Evolutionary conservation across 2,888 invertebrate species (phyloP).

Genomic region (Lagria hirta): DNA sequence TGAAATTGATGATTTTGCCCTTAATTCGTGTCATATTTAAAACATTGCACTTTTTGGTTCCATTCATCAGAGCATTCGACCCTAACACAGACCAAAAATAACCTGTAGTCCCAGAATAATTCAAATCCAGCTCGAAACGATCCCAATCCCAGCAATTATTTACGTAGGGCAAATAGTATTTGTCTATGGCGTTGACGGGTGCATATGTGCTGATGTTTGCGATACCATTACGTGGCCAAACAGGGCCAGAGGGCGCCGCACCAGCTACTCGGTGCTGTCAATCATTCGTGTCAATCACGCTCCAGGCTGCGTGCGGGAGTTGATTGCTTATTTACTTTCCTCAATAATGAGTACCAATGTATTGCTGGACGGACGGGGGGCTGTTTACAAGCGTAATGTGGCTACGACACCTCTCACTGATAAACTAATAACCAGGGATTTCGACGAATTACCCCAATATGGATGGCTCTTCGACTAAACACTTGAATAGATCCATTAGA

Average conservation of each 20-base stretch:
- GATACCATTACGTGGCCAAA: conserved; percentile 50
- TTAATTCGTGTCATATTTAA: no score
- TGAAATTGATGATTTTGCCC: no score
- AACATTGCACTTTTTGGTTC: no score
- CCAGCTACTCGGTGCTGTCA: conserved; percentile 41
- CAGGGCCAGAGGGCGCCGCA: conserved; percentile 45
- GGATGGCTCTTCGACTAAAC: conserved; percentile 12
- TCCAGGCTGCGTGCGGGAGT: conserved; percentile 24
- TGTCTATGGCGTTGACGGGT: conserved; percentile 33
- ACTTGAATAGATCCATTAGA: conserved; percentile 21
- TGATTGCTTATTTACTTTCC: conserved; percentile 48
- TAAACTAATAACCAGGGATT: conserved; percentile 34
- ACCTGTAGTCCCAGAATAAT: no score
- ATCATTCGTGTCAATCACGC: conserved; percentile 48
- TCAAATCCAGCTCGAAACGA: background rate
- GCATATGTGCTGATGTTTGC: conserved; percentile 47
- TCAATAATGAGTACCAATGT: conserved; percentile 43
- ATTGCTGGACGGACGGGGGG: conserved; percentile 23
- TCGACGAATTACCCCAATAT: conserved; percentile 28
- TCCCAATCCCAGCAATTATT: conserved; percentile 17
- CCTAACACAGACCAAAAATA: no score
- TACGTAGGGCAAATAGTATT: conserved; percentile 31
- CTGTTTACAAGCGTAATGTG: conserved; percentile 37
- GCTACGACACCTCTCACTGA: conserved; percentile 32
- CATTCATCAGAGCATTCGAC: no score